phyloP scores from a whole-genome alignment of 53 echinoderm and acorn worm genomes.

The Antedon mediterranea region DNA sequence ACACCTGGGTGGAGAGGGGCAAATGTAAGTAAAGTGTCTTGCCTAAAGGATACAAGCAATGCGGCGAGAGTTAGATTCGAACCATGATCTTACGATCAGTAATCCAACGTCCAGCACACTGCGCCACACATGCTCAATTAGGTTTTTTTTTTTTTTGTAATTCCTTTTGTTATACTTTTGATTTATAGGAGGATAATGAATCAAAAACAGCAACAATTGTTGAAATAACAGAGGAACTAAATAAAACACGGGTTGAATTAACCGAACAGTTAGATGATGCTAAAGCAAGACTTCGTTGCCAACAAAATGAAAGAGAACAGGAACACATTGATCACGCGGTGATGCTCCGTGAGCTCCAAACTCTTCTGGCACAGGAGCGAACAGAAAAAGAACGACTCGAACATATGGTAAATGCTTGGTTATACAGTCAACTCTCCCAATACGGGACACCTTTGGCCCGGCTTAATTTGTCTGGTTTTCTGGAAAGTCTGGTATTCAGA shows the following conservation, averaged over 20 bases:
- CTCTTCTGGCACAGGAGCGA: conserved; percentile 48
- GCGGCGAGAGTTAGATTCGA: too few relatives aligned
- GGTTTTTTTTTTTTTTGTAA: too few relatives aligned
- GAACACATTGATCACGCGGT: conserved; percentile 70
- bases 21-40: too few relatives aligned
- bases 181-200: background rate
- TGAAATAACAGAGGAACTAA: background rate
- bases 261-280: background rate
- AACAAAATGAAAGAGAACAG: conserved; percentile 84
- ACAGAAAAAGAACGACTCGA: conserved; percentile 62
- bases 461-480: too few relatives aligned
- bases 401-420: conserved; percentile 33
- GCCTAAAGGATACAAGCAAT: too few relatives aligned
- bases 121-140: too few relatives aligned
- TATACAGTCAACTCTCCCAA: too few relatives aligned
- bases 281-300: conserved; percentile 33
- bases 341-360: conserved; percentile 77
- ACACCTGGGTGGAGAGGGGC: too few relatives aligned
- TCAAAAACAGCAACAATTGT: background rate
- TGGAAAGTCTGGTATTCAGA: too few relatives aligned
- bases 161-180: background rate
- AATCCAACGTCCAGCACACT: too few relatives aligned
- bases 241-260: background rate
- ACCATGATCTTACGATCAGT: too few relatives aligned
- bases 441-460: background rate